Evolutionary conservation across 2,113 vertebrate species (phyloP).

Genomic region (Boleophthalmus pectinirostris): DNA sequence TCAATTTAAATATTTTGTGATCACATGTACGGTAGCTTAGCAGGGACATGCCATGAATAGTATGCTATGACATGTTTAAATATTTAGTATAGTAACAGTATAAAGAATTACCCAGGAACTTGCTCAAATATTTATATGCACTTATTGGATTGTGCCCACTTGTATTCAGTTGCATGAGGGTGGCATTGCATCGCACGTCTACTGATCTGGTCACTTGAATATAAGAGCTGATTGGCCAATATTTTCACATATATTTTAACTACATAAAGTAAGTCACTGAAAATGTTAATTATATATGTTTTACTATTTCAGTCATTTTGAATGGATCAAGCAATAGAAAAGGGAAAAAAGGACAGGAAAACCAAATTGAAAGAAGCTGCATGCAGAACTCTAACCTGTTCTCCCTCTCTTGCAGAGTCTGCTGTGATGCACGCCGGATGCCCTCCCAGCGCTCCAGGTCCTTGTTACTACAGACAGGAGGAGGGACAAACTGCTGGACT

Average conservation of each 20-base stretch:
- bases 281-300: not conserved
- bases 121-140: too few species aligned
- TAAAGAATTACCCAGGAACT: too few species aligned
- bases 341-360: not conserved
- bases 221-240: too few species aligned
- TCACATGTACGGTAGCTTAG: too few species aligned
- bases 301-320: not conserved
- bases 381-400: slow-evolving; percentile 51
- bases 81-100: too few species aligned
- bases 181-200: not conserved
- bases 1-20: too few species aligned
- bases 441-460: slow-evolving; percentile 80
- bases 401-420: slow-evolving; percentile 72
- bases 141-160: not conserved
- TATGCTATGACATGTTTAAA: too few species aligned
- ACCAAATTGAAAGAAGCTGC: not conserved
- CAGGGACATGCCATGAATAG: too few species aligned
- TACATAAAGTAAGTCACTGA: not conserved
- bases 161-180: not conserved
- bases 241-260: too few species aligned
- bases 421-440: slow-evolving; percentile 75
- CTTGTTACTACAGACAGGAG: slow-evolving; percentile 78
- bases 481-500: slow-evolving; percentile 81
- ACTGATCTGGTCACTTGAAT: too few species aligned
- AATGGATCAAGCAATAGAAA: not conserved